Conservation (phyloP, 2,797 vertebrate genomes). For the Columba guinea region DNA sequence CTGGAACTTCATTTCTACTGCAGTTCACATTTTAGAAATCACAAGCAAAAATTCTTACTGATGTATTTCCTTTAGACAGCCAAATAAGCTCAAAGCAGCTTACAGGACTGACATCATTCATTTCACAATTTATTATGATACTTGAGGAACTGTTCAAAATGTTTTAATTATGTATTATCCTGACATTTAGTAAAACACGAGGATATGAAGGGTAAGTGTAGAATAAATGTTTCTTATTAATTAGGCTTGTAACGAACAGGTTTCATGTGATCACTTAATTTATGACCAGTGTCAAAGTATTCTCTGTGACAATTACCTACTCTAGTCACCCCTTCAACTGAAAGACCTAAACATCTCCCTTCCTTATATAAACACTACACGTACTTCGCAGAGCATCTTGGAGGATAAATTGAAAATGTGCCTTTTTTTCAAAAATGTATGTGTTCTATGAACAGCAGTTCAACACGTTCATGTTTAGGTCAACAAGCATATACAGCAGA, state of each 20-base stretch:
- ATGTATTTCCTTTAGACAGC: not conserved
- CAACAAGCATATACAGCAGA: not conserved
- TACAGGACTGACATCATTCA: not conserved
- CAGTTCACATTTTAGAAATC: not conserved
- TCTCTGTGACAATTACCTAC: not conserved
- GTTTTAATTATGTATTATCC: not conserved
- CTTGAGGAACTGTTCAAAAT: not conserved
- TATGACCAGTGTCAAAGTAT: not conserved
- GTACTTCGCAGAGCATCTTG: not conserved
- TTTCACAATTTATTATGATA: not conserved
- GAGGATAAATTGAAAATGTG: not conserved
- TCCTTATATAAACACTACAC: not conserved
- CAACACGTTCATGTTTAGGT: not conserved
- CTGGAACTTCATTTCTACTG: not conserved
- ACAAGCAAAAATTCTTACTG: not conserved
- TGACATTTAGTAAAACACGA: not conserved
- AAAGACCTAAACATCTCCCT: not conserved
- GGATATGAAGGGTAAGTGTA: not conserved
- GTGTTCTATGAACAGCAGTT: not conserved
- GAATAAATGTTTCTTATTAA: not conserved
- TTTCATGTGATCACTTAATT: not conserved
- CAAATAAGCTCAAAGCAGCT: not conserved
- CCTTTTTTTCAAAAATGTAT: not conserved
- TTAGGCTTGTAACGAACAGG: not conserved
- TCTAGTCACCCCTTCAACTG: not conserved